Conservation (phyloP, 2,888 invertebrate species). For the Boloria euphrosyne region DNA sequence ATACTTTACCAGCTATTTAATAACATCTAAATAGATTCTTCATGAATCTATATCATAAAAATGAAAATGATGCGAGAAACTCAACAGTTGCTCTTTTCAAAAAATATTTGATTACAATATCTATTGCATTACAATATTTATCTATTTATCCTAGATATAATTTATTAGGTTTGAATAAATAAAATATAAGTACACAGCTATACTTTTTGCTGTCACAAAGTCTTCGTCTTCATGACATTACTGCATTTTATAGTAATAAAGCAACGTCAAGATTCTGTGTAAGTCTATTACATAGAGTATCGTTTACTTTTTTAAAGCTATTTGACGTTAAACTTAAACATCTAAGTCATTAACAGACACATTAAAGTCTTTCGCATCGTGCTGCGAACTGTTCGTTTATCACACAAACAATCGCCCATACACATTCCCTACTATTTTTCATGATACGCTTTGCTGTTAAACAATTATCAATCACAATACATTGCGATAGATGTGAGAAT, state of each 20-base stretch:
- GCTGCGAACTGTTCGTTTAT: slow-evolving; percentile 33
- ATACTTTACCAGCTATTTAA: no score
- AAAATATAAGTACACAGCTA: not conserved
- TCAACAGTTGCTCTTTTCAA: no score
- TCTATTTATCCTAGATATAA: not conserved
- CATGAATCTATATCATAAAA: no score
- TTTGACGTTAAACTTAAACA: slow-evolving; percentile 22
- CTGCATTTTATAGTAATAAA: slow-evolving; percentile 13
- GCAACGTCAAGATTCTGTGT: not conserved
- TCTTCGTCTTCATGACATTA: not conserved
- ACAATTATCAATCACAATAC: slow-evolving; percentile 9
- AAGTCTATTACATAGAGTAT: slow-evolving; percentile 13
- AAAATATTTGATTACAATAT: no score
- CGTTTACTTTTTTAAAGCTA: slow-evolving; percentile 17
- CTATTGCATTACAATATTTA: no score
- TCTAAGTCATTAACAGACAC: slow-evolving; percentile 25
- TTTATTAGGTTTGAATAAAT: not conserved
- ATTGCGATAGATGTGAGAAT: slow-evolving; percentile 23
- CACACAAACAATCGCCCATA: slow-evolving; percentile 30
- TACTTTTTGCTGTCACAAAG: not conserved
- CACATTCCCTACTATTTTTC: slow-evolving; percentile 8
- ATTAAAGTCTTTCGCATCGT: slow-evolving; percentile 28
- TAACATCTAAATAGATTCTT: no score
- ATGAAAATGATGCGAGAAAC: no score
- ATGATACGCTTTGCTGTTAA: slow-evolving; percentile 11